Evolutionary conservation across 2,888 invertebrate genomes (phyloP).

Genomic region (Andrena bucephala): DNA sequence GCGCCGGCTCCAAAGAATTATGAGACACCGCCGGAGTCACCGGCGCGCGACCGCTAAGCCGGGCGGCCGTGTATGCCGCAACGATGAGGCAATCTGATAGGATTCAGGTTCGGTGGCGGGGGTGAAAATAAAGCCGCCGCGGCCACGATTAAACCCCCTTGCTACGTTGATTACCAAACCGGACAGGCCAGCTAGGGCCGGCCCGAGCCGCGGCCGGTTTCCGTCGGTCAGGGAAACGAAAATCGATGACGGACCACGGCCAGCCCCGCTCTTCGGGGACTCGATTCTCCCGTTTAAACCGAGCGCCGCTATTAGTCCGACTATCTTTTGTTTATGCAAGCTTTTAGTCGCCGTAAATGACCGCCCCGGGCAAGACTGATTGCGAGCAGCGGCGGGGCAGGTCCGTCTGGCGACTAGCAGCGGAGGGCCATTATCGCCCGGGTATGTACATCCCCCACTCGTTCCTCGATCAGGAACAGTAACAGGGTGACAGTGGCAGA

Average conservation of each 20-base stretch:
- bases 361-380: too few relatives aligned
- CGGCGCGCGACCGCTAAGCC: conserved; percentile 29
- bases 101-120: conserved; percentile 48
- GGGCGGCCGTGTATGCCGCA: conserved; percentile 37
- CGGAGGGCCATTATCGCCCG: too few relatives aligned
- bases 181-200: conserved; percentile 36
- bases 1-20: conserved; percentile 47
- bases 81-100: conserved; percentile 59
- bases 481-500: background rate
- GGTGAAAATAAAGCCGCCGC: conserved; percentile 61
- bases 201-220: conserved; percentile 6
- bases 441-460: too few relatives aligned
- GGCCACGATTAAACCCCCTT: conserved; percentile 64
- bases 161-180: conserved; percentile 59
- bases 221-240: conserved; percentile 39
- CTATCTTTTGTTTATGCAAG: conserved; percentile 7
- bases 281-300: conserved; percentile 8
- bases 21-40: conserved; percentile 27
- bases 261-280: conserved; percentile 6
- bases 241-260: conserved; percentile 51
- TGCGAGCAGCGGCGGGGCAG: background rate
- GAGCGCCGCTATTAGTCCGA: background rate
- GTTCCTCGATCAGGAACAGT: background rate
- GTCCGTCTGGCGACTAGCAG: background rate
- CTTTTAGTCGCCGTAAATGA: too few relatives aligned